Conservation (phyloP, 2,113 vertebrate species). For the Callospermophilus lateralis region DNA sequence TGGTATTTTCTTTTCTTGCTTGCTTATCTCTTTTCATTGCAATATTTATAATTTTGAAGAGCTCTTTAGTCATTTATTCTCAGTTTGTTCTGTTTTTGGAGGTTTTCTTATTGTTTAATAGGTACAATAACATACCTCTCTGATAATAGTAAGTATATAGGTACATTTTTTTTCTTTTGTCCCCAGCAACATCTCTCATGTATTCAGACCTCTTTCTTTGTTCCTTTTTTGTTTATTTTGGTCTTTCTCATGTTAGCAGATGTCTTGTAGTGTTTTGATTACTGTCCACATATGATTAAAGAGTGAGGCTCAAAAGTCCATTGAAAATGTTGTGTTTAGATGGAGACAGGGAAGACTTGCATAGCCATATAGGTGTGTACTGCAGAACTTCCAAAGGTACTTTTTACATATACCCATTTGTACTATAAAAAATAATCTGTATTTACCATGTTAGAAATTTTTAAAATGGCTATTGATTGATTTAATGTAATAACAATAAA, state of each 20-base stretch:
- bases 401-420: neutral
- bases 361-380: too few relatives aligned
- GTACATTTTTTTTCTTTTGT: neutral
- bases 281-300: neutral
- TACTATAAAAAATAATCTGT: neutral
- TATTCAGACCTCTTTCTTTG: constrained; percentile 6
- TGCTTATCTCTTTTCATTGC: neutral
- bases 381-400: neutral
- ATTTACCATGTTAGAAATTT: neutral
- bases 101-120: constrained; percentile 19
- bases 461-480: neutral
- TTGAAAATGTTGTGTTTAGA: neutral
- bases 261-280: neutral
- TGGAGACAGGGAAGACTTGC: neutral
- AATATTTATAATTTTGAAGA: constrained; percentile 13
- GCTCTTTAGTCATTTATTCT: neutral
- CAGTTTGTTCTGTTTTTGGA: neutral
- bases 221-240: neutral
- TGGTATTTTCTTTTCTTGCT: neutral
- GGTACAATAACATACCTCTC: neutral
- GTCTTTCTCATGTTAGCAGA: neutral
- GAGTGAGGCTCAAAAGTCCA: neutral
- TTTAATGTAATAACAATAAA: neutral
- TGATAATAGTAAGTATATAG: neutral
- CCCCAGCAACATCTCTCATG: neutral